Conservation (phyloP, 2,888 invertebrate genomes). For the Listrodromus nycthemerus region DNA sequence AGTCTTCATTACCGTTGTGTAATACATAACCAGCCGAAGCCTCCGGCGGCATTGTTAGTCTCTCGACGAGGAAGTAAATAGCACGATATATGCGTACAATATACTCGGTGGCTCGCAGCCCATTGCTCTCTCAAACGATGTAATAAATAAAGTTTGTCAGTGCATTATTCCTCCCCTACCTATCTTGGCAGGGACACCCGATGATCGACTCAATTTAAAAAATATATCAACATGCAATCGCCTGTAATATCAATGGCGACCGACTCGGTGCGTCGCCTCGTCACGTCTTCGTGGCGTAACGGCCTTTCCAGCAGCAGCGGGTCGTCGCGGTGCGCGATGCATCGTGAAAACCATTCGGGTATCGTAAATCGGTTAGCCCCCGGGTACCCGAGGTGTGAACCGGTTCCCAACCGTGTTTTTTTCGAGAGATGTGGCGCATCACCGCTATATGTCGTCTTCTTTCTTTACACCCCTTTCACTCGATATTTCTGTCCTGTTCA, state of each 20-base stretch:
- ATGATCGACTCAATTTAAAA: too few relatives aligned
- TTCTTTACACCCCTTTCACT: constrained; percentile 17
- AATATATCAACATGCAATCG: neutral
- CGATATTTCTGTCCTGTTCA: constrained; percentile 4
- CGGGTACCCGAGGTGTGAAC: constrained; percentile 76
- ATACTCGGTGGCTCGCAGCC: constrained; percentile 41
- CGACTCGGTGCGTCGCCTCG: constrained; percentile 13
- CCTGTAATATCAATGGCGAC: neutral
- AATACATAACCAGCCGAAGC: constrained; percentile 74
- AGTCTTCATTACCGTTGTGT: constrained; percentile 77
- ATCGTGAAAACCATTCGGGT: constrained; percentile 71
- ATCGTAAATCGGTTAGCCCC: constrained; percentile 76
- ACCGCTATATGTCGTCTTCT: constrained; percentile 44
- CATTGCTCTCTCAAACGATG: neutral
- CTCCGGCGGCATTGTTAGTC: constrained; percentile 67
- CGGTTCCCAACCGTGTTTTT: constrained; percentile 75
- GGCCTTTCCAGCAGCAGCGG: constrained; percentile 40
- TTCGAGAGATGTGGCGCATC: constrained; percentile 70
- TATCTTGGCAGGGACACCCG: too few relatives aligned
- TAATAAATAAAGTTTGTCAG: too few relatives aligned
- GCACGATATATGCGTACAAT: constrained; percentile 37
- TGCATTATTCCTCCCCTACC: too few relatives aligned
- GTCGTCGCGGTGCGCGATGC: constrained; percentile 53
- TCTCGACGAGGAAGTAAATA: constrained; percentile 48
- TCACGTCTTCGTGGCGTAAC: constrained; percentile 50